Evolutionary conservation across 1,140 invertebrate genomes (phyloP).

Genomic region (Cydia fagiglandana): DNA sequence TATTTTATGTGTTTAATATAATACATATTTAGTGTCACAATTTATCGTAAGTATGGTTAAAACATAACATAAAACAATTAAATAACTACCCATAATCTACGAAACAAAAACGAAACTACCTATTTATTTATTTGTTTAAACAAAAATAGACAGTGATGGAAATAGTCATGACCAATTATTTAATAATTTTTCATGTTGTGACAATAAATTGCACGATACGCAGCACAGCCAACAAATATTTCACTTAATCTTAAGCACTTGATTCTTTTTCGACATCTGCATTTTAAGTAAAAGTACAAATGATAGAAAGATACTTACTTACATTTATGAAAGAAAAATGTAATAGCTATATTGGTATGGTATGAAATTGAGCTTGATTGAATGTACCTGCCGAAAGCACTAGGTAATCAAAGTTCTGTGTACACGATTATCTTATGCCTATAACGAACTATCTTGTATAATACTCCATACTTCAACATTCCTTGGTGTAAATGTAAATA

Average conservation of each 20-base stretch:
- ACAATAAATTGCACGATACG: constrained; percentile 25
- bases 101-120: neutral
- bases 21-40: neutral
- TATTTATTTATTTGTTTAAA: neutral
- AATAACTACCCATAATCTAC: neutral
- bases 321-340: neutral
- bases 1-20: neutral
- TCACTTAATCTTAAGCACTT: neutral
- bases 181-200: constrained; percentile 24
- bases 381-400: constrained; percentile 19
- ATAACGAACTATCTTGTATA: constrained; percentile 27
- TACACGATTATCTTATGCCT: constrained; percentile 6
- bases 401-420: constrained; percentile 21
- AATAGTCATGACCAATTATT: neutral
- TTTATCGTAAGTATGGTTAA: neutral
- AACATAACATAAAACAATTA: too few relatives aligned
- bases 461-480: constrained; percentile 63
- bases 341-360: neutral
- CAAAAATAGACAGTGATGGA: neutral
- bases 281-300: constrained; percentile 5
- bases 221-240: neutral
- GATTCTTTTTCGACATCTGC: neutral
- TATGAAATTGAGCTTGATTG: constrained; percentile 25
- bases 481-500: constrained; percentile 57
- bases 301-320: neutral